Conservation (phyloP, 2,113 vertebrate genomes). For the Speoplatyrhinus poulsoni region DNA sequence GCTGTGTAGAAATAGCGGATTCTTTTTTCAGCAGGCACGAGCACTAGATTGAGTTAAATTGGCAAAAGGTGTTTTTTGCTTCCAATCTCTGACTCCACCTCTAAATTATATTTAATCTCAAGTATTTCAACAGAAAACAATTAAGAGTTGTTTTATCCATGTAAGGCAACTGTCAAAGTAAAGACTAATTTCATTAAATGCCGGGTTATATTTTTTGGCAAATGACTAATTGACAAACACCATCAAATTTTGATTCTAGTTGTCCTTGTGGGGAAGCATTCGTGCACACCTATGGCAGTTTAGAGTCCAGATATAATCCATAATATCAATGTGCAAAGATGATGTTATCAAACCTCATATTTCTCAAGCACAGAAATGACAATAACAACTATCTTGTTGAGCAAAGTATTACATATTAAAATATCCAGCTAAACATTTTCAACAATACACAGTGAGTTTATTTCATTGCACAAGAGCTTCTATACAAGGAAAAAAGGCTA, state of each 20-base stretch:
- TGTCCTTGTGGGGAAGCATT: background rate
- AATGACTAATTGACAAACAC: background rate
- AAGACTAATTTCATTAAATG: too few relatives aligned
- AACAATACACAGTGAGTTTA: constrained; percentile 23
- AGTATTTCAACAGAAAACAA: background rate
- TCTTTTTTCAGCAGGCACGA: too few relatives aligned
- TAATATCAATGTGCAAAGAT: background rate
- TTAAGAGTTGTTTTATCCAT: too few relatives aligned
- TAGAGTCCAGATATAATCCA: too few relatives aligned
- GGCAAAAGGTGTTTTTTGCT: too few relatives aligned
- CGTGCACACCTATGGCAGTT: background rate
- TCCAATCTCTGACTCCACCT: too few relatives aligned
- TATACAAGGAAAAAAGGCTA: background rate
- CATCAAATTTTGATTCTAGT: background rate
- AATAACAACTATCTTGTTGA: background rate
- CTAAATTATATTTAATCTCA: background rate
- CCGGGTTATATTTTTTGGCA: too few relatives aligned
- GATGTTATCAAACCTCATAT: background rate
- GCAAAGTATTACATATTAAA: constrained; percentile 20
- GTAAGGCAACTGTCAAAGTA: too few relatives aligned
- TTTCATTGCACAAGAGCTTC: constrained; percentile 10
- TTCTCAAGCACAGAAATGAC: background rate
- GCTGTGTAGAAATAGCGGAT: too few relatives aligned
- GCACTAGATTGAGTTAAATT: too few relatives aligned
- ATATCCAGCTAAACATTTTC: background rate